phyloP scores from a whole-genome alignment of 2,888 invertebrate species.

The Thera obeliscata region DNA sequence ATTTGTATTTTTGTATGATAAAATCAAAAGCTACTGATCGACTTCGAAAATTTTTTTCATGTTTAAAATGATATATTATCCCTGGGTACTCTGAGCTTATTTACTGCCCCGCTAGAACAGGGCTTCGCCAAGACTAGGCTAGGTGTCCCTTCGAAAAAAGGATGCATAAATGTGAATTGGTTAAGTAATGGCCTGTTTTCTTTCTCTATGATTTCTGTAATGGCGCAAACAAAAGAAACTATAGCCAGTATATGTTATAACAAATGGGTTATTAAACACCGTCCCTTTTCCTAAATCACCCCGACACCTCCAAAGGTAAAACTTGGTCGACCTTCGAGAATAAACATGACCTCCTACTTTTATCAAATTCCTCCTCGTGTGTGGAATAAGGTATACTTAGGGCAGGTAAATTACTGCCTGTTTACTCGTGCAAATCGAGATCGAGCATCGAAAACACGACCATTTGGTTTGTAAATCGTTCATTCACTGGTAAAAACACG shows the following conservation, averaged over 20 bases:
- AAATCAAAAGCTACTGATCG: no score
- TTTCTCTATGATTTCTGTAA: no score
- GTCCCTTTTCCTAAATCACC: not conserved
- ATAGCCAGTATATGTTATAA: not conserved
- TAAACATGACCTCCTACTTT: conserved; percentile 9
- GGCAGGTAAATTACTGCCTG: conserved; percentile 23
- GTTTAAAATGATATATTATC: no score
- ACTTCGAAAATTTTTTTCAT: no score
- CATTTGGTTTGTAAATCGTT: conserved; percentile 12
- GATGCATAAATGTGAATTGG: no score
- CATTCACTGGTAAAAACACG: not conserved
- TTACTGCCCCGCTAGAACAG: no score
- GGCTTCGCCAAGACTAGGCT: no score
- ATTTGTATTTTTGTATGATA: no score
- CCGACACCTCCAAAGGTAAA: not conserved
- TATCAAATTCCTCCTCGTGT: conserved; percentile 2
- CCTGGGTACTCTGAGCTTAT: no score
- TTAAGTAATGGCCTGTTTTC: no score
- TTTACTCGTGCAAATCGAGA: conserved; percentile 14
- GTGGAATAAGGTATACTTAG: conserved; percentile 10
- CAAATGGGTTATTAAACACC: not conserved
- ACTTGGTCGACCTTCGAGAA: not conserved
- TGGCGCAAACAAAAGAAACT: not conserved
- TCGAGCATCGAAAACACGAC: conserved; percentile 18
- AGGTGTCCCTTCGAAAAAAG: no score